phyloP scores from a whole-genome alignment of 1,140 invertebrate genomes.

The Belonocnema kinseyi region DNA sequence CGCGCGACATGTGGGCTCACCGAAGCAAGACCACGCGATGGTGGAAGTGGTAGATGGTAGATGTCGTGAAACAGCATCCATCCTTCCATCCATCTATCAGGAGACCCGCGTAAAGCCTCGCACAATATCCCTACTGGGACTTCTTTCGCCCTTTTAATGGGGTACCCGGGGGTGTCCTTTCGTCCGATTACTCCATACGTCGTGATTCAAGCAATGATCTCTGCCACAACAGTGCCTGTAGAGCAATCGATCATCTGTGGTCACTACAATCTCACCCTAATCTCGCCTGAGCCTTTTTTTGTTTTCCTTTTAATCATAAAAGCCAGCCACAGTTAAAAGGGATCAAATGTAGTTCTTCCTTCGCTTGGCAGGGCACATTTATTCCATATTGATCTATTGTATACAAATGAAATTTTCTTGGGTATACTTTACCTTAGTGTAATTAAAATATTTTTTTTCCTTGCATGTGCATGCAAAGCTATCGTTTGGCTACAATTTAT shows the following conservation, averaged over 20 bases:
- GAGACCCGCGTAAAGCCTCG: slow-evolving; percentile 12
- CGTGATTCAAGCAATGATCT: slow-evolving; percentile 53
- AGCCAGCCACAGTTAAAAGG: slow-evolving; percentile 16
- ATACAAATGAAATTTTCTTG: too few relatives aligned
- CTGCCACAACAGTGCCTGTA: slow-evolving; percentile 48
- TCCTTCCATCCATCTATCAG: slow-evolving; percentile 53
- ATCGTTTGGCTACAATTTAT: too few relatives aligned
- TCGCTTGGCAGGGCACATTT: background rate
- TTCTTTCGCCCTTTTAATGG: slow-evolving; percentile 61
- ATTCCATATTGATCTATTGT: background rate
- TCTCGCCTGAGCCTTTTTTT: slow-evolving; percentile 27
- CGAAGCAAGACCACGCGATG: slow-evolving; percentile 65
- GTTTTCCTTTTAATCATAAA: slow-evolving; percentile 43
- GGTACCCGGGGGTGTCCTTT: slow-evolving; percentile 53
- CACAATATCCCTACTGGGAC: slow-evolving; percentile 62
- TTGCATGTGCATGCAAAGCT: too few relatives aligned
- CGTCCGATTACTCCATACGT: slow-evolving; percentile 45
- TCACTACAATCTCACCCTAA: slow-evolving; percentile 15
- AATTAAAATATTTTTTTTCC: too few relatives aligned
- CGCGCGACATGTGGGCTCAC: slow-evolving; percentile 70
- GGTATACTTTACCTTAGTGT: background rate
- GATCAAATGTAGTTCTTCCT: background rate
- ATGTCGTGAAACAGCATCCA: slow-evolving; percentile 54
- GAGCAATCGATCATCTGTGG: slow-evolving; percentile 57
- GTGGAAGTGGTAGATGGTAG: slow-evolving; percentile 40